A percentile compares a stretch with the other conserved stretches of the same genome.
These are phyloP conservation scores for Vannuccia rotundouncinata DNA, from an alignment of 2,888 invertebrate species.

Conservation along the genomic window DNA sequence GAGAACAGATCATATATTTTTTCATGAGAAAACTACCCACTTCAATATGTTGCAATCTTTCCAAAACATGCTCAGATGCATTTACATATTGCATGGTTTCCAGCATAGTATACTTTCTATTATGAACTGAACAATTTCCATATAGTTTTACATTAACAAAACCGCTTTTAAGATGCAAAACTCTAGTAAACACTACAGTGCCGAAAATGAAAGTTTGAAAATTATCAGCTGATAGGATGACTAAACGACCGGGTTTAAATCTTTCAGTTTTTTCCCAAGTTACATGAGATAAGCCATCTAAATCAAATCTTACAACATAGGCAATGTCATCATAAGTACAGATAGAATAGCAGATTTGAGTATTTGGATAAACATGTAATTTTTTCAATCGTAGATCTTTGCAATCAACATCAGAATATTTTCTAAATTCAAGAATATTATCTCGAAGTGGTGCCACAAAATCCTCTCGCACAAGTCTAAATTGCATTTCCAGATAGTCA, in stretches of 20 bases:
- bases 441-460: conserved; percentile 68
- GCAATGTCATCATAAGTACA: conserved; percentile 45
- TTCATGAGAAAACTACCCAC: conserved; percentile 64
- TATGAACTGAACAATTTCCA: background rate
- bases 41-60: conserved; percentile 63
- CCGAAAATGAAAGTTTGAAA: conserved; percentile 16
- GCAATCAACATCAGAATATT: conserved; percentile 39
- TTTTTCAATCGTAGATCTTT: background rate
- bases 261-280: conserved; percentile 60
- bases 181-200: background rate
- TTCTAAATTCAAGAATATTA: conserved; percentile 62
- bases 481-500: conserved; percentile 71
- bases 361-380: conserved; percentile 46
- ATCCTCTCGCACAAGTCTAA: conserved; percentile 71
- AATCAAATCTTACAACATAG: conserved; percentile 45
- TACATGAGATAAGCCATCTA: background rate
- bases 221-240: conserved; percentile 60
- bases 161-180: background rate
- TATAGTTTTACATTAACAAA: conserved; percentile 1
- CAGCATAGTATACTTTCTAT: background rate
- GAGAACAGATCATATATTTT: conserved; percentile 64
- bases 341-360: conserved; percentile 45
- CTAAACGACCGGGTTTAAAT: conserved; percentile 66
- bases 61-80: conserved; percentile 68
- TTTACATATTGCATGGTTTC: conserved; percentile 66